Evolutionary conservation across 2,113 vertebrate species (phyloP).

Genomic region (Oreochromis niloticus): DNA sequence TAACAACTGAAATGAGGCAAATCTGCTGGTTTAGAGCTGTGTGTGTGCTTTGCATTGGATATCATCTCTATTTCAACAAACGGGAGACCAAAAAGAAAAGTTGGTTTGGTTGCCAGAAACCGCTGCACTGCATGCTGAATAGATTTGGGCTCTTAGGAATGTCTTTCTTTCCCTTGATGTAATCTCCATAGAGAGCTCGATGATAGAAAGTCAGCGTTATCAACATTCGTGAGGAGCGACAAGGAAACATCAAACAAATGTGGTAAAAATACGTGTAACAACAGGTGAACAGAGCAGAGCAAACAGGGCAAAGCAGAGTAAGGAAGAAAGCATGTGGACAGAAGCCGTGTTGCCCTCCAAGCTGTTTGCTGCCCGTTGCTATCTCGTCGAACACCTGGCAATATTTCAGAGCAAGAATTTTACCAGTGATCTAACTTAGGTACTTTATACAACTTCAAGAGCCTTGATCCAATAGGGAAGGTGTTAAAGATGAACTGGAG

Average conservation of each 20-base stretch:
- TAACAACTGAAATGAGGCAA: constrained; percentile 19
- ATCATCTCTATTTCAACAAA: neutral
- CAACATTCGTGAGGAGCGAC: neutral
- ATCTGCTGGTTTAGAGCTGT: neutral
- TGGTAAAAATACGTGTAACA: neutral
- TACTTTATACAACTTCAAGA: neutral
- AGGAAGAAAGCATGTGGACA: neutral
- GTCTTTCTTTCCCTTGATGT: constrained; percentile 13
- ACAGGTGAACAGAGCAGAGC: neutral
- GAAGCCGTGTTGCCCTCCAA: constrained; percentile 25
- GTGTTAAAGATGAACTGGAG: neutral
- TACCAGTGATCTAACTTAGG: neutral
- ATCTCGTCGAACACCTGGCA: neutral
- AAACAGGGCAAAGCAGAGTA: neutral
- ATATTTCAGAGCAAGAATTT: neutral
- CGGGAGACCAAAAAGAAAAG: neutral
- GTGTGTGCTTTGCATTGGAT: neutral
- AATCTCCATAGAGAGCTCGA: constrained; percentile 17
- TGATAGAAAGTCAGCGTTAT: neutral
- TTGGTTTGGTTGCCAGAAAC: constrained; percentile 11
- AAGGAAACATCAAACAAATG: neutral
- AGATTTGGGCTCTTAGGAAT: constrained; percentile 33
- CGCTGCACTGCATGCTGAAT: neutral
- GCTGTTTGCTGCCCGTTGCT: neutral
- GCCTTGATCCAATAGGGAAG: neutral